Conservation (phyloP, 2,888 invertebrate genomes). For the Trachelus troglodyta region DNA sequence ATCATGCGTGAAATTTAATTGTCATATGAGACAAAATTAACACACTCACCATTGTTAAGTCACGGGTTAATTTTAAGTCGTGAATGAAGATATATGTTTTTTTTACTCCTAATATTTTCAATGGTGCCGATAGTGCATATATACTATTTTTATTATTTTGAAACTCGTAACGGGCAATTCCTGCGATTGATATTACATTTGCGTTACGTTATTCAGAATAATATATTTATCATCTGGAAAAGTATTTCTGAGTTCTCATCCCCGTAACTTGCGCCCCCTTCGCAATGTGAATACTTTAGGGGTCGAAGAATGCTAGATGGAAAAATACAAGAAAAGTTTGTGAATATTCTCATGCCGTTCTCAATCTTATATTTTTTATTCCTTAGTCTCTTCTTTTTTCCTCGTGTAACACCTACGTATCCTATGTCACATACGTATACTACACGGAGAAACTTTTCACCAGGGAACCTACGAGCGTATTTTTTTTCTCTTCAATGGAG, state of each 20-base stretch:
- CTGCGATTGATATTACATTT: background rate
- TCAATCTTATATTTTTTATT: background rate
- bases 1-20: background rate
- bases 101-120: background rate
- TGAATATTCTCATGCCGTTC: background rate
- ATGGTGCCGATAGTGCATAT: background rate
- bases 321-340: background rate
- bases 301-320: background rate
- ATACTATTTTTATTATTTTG: background rate
- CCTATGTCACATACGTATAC: background rate
- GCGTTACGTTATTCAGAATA: background rate
- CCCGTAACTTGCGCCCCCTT: background rate
- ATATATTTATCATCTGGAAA: background rate
- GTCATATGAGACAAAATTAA: background rate
- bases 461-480: background rate
- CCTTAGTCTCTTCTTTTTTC: background rate
- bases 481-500: background rate
- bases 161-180: background rate
- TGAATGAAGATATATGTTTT: background rate
- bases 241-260: background rate
- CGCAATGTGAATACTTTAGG: background rate
- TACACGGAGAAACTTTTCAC: background rate
- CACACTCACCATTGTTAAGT: background rate
- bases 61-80: background rate
- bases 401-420: background rate